Conservation (phyloP, 2,797 vertebrate genomes). For the Liasis olivaceus region DNA sequence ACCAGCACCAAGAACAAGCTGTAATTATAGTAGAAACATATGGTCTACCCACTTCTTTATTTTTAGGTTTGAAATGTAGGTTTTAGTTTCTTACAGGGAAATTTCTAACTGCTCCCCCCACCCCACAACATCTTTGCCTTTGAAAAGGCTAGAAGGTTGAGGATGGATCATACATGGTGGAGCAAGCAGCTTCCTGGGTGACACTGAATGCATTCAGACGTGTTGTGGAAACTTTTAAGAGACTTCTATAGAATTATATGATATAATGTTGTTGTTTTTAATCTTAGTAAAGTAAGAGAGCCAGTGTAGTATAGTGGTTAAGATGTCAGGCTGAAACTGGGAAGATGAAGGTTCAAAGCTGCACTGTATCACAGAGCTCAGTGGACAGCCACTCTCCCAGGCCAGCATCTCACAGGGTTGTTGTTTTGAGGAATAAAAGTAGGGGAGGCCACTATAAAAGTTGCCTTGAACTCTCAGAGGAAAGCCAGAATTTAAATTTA, state of each 20-base stretch:
- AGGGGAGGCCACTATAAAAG: background rate
- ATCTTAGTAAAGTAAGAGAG: background rate
- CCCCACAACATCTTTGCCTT: background rate
- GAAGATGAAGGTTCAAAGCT: background rate
- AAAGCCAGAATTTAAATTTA: background rate
- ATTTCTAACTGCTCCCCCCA: background rate
- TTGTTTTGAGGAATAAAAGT: background rate
- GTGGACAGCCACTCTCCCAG: background rate
- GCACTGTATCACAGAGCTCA: background rate
- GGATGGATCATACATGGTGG: background rate
- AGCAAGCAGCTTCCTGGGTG: background rate
- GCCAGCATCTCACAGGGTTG: background rate
- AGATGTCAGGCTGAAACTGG: background rate
- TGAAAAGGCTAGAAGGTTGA: background rate
- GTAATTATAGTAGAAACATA: background rate
- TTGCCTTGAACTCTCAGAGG: background rate
- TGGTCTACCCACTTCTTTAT: background rate
- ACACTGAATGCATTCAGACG: background rate
- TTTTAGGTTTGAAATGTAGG: background rate
- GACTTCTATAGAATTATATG: background rate
- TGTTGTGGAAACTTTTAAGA: background rate
- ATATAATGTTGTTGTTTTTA: background rate
- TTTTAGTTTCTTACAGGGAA: background rate
- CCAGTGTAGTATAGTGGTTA: background rate
- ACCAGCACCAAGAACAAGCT: background rate